Evolutionary conservation across 2,888 invertebrate genomes (phyloP).

Genomic region (Synanthedon tipuliformis): DNA sequence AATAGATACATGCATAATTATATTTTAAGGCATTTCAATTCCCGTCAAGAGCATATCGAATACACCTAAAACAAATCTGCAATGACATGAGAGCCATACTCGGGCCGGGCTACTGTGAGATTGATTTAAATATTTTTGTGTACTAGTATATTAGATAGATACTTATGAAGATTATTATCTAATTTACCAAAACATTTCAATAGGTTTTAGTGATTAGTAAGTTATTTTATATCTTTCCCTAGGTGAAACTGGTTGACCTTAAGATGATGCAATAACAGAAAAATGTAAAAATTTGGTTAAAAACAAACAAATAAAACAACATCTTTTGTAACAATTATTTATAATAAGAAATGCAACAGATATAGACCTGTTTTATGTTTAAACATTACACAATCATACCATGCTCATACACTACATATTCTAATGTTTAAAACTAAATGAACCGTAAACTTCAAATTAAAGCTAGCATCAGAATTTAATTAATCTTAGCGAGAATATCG

Average conservation of each 20-base stretch:
- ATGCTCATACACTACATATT: conserved; percentile 53
- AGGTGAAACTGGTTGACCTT: neutral
- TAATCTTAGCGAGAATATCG: conserved; percentile 94
- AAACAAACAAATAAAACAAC: conserved; percentile 20
- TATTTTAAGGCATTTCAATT: no score
- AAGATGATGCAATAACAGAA: neutral
- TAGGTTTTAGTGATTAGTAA: no score
- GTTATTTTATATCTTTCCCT: no score
- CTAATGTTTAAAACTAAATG: conserved; percentile 38
- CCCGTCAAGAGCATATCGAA: no score
- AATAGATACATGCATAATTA: no score
- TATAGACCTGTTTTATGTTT: conserved; percentile 29
- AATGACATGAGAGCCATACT: no score
- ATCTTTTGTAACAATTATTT: conserved; percentile 49
- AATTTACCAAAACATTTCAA: no score
- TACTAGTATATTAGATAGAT: no score
- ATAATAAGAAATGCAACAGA: conserved; percentile 65
- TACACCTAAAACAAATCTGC: no score
- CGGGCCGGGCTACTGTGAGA: no score
- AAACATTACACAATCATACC: conserved; percentile 52
- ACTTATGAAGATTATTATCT: no score
- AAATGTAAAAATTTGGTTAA: neutral
- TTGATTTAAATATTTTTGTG: no score
- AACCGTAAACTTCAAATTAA: conserved; percentile 41
- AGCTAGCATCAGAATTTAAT: conserved; percentile 44